Conservation (phyloP, 2,113 vertebrate species). For the Penelope pileata region DNA sequence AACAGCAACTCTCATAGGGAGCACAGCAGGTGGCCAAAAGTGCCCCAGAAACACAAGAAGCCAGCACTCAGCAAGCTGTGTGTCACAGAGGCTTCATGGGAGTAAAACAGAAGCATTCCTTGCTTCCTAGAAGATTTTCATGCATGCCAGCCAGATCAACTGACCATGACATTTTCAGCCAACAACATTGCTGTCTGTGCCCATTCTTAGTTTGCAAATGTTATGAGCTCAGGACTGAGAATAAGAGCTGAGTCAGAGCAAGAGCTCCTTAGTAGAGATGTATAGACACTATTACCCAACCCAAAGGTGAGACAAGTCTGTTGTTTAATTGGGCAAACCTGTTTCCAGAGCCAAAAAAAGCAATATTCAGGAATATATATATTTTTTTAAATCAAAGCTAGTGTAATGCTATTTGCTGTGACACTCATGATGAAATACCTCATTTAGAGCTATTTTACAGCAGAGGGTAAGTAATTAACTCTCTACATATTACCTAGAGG, state of each 20-base stretch:
- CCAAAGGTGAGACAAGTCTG: not conserved
- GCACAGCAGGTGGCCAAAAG: not conserved
- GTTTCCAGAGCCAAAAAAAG: too few species aligned
- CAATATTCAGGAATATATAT: not conserved
- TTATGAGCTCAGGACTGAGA: not conserved
- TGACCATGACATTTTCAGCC: not conserved
- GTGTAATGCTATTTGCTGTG: not conserved
- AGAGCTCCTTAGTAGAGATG: not conserved
- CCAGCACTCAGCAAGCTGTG: rapidly evolving
- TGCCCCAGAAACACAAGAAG: not conserved
- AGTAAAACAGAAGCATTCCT: not conserved
- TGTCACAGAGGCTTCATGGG: not conserved
- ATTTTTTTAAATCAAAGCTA: not conserved
- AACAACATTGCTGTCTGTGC: not conserved
- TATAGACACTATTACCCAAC: not conserved
- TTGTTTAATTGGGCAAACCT: not conserved
- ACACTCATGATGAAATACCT: rapidly evolving
- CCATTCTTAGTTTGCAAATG: not conserved
- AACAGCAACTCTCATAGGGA: not conserved
- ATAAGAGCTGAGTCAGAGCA: not conserved
- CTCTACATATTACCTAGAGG: not conserved
- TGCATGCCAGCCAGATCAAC: not conserved
- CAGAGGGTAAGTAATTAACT: not conserved
- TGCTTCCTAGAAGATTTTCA: not conserved
- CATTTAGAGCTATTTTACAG: not conserved